Conservation (phyloP, 2,888 invertebrate genomes). For the Polymixis flavicincta region DNA sequence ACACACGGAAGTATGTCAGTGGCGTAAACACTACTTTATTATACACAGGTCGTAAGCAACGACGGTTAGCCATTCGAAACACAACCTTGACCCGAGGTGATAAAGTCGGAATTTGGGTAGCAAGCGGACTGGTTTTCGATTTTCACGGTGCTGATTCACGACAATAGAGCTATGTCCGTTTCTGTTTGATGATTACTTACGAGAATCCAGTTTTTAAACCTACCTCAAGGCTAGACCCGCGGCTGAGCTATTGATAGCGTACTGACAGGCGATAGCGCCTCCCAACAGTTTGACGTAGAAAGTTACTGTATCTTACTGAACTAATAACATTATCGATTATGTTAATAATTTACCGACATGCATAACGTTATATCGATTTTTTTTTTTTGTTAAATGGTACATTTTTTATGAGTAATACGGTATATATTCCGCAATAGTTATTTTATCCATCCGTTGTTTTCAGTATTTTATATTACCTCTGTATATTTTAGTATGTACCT, state of each 20-base stretch:
- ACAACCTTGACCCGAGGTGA: conserved; percentile 83
- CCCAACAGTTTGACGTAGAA: conserved; percentile 10
- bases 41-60: conserved; percentile 80
- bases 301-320: conserved; percentile 3
- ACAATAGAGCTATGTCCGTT: conserved; percentile 85
- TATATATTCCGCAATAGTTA: neutral
- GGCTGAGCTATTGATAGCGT: conserved; percentile 45
- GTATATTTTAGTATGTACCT: neutral
- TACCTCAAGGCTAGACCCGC: conserved; percentile 85
- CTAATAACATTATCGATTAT: conserved; percentile 16
- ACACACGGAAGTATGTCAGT: conserved; percentile 90
- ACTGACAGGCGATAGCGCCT: conserved; percentile 44
- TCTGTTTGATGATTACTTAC: conserved; percentile 82
- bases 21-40: conserved; percentile 82
- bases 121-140: conserved; percentile 84
- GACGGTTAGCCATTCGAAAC: conserved; percentile 69
- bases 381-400: too few species aligned
- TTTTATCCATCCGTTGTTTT: neutral
- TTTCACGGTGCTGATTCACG: conserved; percentile 89
- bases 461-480: too few species aligned
- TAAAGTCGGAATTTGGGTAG: conserved; percentile 77
- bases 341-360: conserved; percentile 11
- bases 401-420: neutral
- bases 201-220: conserved; percentile 83
- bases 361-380: neutral